These are phyloP conservation scores for Thereva nobilitata DNA, from an alignment of 2,888 invertebrate genomes.

Conservation along the genomic window DNA sequence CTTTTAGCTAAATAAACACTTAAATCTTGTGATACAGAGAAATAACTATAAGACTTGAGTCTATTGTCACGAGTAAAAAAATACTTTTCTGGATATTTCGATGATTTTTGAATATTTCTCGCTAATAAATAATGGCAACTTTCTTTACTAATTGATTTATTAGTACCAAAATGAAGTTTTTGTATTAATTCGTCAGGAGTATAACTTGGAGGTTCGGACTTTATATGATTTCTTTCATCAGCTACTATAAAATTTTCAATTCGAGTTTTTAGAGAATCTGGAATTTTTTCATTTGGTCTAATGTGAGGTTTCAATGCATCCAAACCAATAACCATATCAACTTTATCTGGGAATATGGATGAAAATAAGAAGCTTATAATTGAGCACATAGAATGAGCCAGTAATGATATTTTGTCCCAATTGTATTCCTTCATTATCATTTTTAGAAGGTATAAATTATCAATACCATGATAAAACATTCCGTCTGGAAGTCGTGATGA, in stretches of 20 bases:
- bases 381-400: slow-evolving; percentile 73
- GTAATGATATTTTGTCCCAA: slow-evolving; percentile 70
- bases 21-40: slow-evolving; percentile 54
- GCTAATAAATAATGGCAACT: slow-evolving; percentile 62
- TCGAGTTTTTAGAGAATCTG: slow-evolving; percentile 54
- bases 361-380: slow-evolving; percentile 67
- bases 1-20: slow-evolving; percentile 62
- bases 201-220: slow-evolving; percentile 65
- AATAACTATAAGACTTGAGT: slow-evolving; percentile 57
- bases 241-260: slow-evolving; percentile 57
- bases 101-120: slow-evolving; percentile 63
- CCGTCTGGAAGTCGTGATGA: slow-evolving; percentile 72
- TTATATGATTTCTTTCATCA: slow-evolving; percentile 52
- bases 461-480: slow-evolving; percentile 55
- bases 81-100: slow-evolving; percentile 63
- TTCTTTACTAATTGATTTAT: slow-evolving; percentile 63
- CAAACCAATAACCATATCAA: slow-evolving; percentile 53
- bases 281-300: slow-evolving; percentile 45
- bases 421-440: slow-evolving; percentile 67
- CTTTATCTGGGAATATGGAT: slow-evolving; percentile 61
- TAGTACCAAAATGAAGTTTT: slow-evolving; percentile 62
- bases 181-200: slow-evolving; percentile 65
- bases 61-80: slow-evolving; percentile 69
- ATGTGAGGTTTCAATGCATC: slow-evolving; percentile 53
- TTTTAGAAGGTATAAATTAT: slow-evolving; percentile 61